These are phyloP conservation scores for Harpagus bidentatus DNA, from an alignment of 2,113 vertebrate genomes.

Conservation along the genomic window DNA sequence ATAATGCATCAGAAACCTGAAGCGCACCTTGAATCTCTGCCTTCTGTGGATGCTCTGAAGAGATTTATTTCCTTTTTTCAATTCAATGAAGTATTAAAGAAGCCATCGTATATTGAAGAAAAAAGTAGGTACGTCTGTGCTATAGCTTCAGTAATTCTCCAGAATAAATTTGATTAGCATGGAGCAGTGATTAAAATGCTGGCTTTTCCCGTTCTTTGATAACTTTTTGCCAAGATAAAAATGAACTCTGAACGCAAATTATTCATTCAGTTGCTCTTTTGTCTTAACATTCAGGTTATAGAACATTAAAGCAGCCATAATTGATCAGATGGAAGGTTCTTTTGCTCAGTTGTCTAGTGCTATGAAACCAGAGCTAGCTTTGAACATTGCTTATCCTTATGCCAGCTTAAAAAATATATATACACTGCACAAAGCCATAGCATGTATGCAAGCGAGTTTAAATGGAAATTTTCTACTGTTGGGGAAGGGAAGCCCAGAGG, in stretches of 20 bases:
- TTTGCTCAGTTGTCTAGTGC: not conserved
- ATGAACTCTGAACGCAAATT: not conserved
- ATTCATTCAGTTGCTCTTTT: not conserved
- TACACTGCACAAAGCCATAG: not conserved
- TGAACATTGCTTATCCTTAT: not conserved
- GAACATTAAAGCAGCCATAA: not conserved
- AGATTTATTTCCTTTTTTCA: constrained; percentile 57
- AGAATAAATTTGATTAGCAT: not conserved
- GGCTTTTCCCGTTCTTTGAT: not conserved
- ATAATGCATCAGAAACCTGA: constrained; percentile 52
- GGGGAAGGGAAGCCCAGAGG: not conserved
- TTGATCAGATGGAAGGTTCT: not conserved
- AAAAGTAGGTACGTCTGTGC: constrained; percentile 57
- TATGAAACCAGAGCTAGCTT: not conserved
- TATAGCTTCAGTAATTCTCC: not conserved
- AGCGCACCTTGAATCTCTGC: constrained; percentile 49
- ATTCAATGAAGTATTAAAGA: constrained; percentile 77
- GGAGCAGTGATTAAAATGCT: not conserved
- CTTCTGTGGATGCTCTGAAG: constrained; percentile 63
- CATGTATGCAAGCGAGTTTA: not conserved
- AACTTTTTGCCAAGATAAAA: not conserved
- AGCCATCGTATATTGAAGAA: constrained; percentile 69
- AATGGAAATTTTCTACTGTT: not conserved
- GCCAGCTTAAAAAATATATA: not conserved
- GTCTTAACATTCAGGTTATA: not conserved